Percentiles rank a stretch among this genome's conserved stretches.
phyloP scores from a whole-genome alignment of 2,113 vertebrate species.

The Baryphthengus martii region DNA sequence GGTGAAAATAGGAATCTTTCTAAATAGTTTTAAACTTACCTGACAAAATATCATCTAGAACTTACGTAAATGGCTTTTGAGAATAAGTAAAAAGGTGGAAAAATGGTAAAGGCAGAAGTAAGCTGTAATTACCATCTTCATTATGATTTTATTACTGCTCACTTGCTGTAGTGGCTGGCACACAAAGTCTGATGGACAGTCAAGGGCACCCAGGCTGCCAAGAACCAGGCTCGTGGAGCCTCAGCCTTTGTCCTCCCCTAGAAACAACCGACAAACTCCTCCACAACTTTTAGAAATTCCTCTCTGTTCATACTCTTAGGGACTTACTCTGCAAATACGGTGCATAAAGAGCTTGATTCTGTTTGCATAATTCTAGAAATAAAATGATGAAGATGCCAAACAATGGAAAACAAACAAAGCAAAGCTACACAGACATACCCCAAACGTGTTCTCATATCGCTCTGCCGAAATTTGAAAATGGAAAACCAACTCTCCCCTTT shows the following conservation, averaged over 20 bases:
- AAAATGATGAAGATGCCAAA: background rate
- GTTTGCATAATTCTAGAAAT: background rate
- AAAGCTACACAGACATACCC: background rate
- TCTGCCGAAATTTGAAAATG: background rate
- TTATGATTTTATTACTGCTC: background rate
- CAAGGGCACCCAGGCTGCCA: background rate
- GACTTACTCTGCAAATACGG: background rate
- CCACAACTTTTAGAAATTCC: background rate
- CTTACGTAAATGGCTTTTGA: background rate
- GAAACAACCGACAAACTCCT: background rate
- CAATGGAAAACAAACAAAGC: background rate
- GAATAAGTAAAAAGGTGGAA: background rate
- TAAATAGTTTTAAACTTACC: background rate
- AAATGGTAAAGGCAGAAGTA: background rate
- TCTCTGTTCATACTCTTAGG: background rate
- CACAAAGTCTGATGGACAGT: background rate
- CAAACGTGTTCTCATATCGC: rapidly evolving
- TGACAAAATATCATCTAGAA: background rate
- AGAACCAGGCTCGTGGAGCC: background rate
- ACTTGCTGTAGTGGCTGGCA: background rate
- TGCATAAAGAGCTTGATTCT: rapidly evolving
- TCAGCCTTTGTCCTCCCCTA: background rate
- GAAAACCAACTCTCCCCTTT: background rate
- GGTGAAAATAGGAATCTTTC: background rate
- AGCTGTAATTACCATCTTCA: background rate